Evolutionary conservation across 2,888 invertebrate genomes (phyloP).

Genomic region (Tenthredo livida): DNA sequence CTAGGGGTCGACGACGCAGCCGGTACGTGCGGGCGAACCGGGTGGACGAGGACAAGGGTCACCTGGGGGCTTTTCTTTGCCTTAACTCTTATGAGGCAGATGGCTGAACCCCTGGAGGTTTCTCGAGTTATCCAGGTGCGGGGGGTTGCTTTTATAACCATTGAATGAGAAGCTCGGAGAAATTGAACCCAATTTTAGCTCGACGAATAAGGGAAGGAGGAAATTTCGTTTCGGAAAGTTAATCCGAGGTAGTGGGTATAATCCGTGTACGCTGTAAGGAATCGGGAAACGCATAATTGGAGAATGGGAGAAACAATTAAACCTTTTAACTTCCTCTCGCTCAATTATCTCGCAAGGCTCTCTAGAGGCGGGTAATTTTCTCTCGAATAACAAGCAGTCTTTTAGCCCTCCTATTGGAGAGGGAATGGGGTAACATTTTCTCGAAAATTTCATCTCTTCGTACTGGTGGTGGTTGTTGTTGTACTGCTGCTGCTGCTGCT

Average conservation of each 20-base stretch:
- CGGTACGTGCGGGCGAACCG: constrained; percentile 11
- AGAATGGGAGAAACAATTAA: background rate
- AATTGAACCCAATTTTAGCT: constrained; percentile 17
- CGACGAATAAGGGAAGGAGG: background rate
- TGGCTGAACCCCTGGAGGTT: constrained; percentile 8
- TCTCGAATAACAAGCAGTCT: background rate
- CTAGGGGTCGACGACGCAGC: constrained; percentile 42
- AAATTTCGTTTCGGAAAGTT: background rate
- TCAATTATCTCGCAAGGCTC: background rate
- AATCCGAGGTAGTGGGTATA: background rate
- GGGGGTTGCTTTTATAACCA: constrained; percentile 12
- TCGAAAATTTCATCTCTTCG: background rate
- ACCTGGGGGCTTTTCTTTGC: constrained; percentile 34
- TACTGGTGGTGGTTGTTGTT: background rate
- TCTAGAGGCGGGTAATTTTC: background rate
- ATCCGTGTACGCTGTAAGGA: background rate
- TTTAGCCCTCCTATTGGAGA: background rate
- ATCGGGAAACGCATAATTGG: background rate
- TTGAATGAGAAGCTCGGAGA: background rate
- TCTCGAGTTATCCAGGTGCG: constrained; percentile 30
- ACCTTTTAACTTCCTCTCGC: constrained; percentile 5
- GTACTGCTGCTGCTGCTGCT: background rate
- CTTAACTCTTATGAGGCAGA: constrained; percentile 22
- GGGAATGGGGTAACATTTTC: background rate
- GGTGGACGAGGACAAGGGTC: constrained; percentile 47